Evolutionary conservation across 2,797 vertebrate genomes (phyloP), one percentile per base, ranked within the genome.

Genomic region (Neostethus bicornis): DNA sequence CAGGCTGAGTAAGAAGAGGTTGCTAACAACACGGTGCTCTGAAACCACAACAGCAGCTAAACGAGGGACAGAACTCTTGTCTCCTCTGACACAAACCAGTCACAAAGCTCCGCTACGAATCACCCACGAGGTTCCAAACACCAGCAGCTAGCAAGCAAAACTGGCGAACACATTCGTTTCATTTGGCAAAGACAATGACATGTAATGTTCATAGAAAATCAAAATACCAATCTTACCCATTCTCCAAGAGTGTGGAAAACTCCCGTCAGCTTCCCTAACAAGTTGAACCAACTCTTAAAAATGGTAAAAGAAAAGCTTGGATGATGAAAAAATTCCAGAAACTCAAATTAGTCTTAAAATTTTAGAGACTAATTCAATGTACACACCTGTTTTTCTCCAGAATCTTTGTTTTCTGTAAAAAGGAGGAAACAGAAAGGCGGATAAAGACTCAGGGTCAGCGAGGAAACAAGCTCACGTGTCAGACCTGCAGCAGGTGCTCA

Each of bases 201-300:
- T 24, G 4, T 24, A 24, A 24, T 24, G 23, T 24, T 5, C 23
- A n/a, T 24, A 2, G 24, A 24, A 71, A 19, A 67, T 16, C 16
- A 54, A 10, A 52, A 19, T 2, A 60, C 67, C 8, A 5, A 51
- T 67, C 89, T 88, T 86, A 91, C 90, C 90, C 87, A 89, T 59
- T 84, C 77, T 25, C 88, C 87, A 20, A 91, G 57, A 29, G 64
- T 68, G 54, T 89, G 87, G 71, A 91, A 85, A 64, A 85, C 84
- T 23, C 85, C 87, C 0, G 78, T 84, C 80, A 91, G 65, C 70
- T 80, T 91, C 53, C 87, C 86, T 38, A 89, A 55, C 48, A 87
- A 51, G 54, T 59, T 85, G 61, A 80, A 76, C 20, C 75, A 63
- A 59, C 48, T 78, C 90, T 91, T 32, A 8, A 31, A 26, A 62